phyloP scores from a whole-genome alignment of 1,140 invertebrate species.

The Brachionus manjavacas region DNA sequence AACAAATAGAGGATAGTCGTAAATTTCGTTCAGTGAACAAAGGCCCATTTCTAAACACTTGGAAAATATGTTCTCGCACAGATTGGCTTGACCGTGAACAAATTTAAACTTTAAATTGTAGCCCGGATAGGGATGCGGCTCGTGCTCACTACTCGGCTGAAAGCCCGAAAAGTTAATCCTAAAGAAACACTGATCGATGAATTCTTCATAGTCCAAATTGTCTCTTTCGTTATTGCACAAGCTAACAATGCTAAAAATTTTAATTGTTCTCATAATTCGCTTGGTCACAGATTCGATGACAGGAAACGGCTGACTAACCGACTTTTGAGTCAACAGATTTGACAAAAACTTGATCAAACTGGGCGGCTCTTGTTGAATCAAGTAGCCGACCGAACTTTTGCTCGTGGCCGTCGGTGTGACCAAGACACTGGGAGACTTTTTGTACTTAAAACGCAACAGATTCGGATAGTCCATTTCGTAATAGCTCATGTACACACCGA shows the following conservation, averaged over 20 bases:
- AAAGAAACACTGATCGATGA: constrained; percentile 13
- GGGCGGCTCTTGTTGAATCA: constrained; percentile 25
- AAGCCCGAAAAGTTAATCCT: constrained; percentile 23
- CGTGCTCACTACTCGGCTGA: not conserved
- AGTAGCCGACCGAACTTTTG: not conserved
- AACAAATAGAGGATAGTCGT: constrained; percentile 31
- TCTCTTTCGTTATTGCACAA: not conserved
- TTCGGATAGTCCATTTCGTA: constrained; percentile 12
- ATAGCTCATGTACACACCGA: not conserved
- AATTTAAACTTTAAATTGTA: constrained; percentile 23
- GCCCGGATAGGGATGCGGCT: not conserved
- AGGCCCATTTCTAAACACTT: constrained; percentile 32
- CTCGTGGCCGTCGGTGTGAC: not conserved
- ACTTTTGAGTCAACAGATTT: not conserved
- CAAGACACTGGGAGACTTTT: not conserved
- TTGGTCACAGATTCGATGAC: constrained; percentile 8
- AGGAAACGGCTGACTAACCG: not conserved
- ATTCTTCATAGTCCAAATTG: not conserved
- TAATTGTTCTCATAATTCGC: not conserved
- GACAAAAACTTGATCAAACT: constrained; percentile 1
- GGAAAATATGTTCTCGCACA: constrained; percentile 32
- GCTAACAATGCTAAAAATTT: not conserved
- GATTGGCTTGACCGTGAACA: not conserved
- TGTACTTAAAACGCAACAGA: not conserved
- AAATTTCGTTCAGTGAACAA: constrained; percentile 19